These are phyloP conservation scores for Indri indri DNA, from an alignment of 2,113 vertebrate species.

Conservation along the genomic window DNA sequence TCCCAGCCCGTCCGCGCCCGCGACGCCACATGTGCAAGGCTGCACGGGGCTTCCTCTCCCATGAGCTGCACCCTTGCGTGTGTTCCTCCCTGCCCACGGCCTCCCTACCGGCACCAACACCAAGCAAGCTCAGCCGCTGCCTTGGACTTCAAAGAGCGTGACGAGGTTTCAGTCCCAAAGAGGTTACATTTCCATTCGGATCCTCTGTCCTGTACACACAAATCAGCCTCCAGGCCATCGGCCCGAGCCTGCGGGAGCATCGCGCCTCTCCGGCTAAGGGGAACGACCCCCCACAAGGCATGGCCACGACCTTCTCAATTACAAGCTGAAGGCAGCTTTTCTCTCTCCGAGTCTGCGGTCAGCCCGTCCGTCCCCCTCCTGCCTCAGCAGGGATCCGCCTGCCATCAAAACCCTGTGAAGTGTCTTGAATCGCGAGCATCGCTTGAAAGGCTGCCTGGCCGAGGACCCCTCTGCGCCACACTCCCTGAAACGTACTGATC, in stretches of 20 bases:
- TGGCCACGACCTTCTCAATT: background rate
- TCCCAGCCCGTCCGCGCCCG: background rate
- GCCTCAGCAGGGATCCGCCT: background rate
- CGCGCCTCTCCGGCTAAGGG: fast-evolving
- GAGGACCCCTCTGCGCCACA: background rate
- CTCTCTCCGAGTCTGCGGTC: fast-evolving
- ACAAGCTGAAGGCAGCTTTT: background rate
- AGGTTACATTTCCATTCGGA: background rate
- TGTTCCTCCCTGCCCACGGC: fast-evolving
- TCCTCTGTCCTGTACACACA: background rate
- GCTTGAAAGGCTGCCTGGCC: background rate
- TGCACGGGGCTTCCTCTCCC: fast-evolving
- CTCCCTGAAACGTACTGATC: conserved; percentile 4
- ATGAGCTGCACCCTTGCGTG: background rate
- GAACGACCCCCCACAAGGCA: fast-evolving
- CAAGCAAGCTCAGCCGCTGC: background rate
- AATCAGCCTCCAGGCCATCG: fast-evolving
- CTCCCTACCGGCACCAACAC: background rate
- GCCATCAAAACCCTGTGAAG: background rate
- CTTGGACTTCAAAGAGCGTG: no score
- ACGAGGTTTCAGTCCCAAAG: background rate
- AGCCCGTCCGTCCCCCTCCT: fast-evolving
- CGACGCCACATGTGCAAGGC: fast-evolving
- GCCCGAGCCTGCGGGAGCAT: background rate
- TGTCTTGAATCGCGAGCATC: background rate